Conservation (phyloP, 2,888 invertebrate genomes). For the Prionchulus punctatus region DNA sequence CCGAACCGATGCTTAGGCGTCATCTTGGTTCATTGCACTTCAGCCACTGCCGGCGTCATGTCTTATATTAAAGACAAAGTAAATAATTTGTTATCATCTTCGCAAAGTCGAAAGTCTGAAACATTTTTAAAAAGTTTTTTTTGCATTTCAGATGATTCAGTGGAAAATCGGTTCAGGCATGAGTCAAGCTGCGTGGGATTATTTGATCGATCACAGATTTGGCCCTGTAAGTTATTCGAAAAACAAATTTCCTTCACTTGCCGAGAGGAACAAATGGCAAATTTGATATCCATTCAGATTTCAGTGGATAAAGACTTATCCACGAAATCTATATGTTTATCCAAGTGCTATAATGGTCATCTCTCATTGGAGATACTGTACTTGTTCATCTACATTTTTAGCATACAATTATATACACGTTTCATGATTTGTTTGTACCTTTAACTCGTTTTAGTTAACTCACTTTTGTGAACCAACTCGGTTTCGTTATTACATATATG, state of each 20-base stretch:
- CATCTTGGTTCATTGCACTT: slow-evolving; percentile 68
- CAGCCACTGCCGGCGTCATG: slow-evolving; percentile 64
- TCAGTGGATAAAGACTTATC: too few species aligned
- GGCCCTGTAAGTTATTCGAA: slow-evolving; percentile 54
- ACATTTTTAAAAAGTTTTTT: background rate
- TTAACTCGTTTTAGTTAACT: too few species aligned
- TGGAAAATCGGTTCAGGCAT: slow-evolving; percentile 64
- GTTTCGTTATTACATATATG: too few species aligned
- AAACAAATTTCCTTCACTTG: background rate
- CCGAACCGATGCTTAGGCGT: slow-evolving; percentile 60
- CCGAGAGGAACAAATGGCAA: background rate
- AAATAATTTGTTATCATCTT: slow-evolving; percentile 12
- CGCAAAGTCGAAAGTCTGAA: background rate
- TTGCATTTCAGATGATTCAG: slow-evolving; percentile 49
- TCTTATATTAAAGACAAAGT: slow-evolving; percentile 68
- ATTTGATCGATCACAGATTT: slow-evolving; percentile 72
- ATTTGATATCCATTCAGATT: too few species aligned
- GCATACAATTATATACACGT: too few species aligned
- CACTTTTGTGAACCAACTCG: too few species aligned
- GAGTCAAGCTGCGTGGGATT: slow-evolving; percentile 69
- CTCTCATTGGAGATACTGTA: too few species aligned
- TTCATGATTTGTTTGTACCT: too few species aligned
- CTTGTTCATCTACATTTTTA: too few species aligned
- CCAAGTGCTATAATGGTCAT: too few species aligned
- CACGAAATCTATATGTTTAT: too few species aligned